Percentiles rank a stretch among this genome's conserved stretches.
These are phyloP conservation scores for Andrena praecox DNA, from an alignment of 2,888 invertebrate genomes.

Conservation along the genomic window DNA sequence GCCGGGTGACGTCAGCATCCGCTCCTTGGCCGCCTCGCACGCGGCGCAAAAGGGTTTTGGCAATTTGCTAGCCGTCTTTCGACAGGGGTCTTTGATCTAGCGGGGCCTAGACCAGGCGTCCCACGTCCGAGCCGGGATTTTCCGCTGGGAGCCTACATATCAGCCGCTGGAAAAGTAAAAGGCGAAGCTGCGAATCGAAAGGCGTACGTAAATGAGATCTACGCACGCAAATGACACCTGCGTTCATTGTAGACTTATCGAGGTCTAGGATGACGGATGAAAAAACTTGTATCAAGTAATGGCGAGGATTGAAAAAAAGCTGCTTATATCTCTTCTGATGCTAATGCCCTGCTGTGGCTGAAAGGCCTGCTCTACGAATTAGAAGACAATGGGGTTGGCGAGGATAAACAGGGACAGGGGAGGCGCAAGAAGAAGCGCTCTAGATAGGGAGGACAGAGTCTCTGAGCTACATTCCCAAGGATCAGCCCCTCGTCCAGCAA, in stretches of 20 bases:
- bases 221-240: background rate
- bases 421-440: too few species aligned
- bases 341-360: too few species aligned
- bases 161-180: constrained; percentile 4
- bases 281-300: constrained; percentile 12
- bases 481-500: too few species aligned
- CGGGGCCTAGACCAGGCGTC: background rate
- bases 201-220: background rate
- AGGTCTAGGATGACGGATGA: constrained; percentile 33
- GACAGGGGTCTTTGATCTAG: constrained; percentile 1
- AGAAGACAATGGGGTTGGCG: too few species aligned
- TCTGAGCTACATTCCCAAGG: too few species aligned
- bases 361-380: too few species aligned
- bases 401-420: too few species aligned
- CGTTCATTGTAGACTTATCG: constrained; percentile 24
- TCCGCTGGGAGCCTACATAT: background rate
- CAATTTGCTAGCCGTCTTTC: background rate
- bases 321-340: background rate
- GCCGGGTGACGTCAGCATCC: constrained; percentile 59
- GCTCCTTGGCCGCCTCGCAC: constrained; percentile 37
- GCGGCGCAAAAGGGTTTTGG: background rate
- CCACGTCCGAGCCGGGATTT: background rate
- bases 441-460: too few species aligned
- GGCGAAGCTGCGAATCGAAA: background rate
- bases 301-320: background rate